Conservation (phyloP, 1,140 invertebrate species). For the Chymomyza costata region DNA sequence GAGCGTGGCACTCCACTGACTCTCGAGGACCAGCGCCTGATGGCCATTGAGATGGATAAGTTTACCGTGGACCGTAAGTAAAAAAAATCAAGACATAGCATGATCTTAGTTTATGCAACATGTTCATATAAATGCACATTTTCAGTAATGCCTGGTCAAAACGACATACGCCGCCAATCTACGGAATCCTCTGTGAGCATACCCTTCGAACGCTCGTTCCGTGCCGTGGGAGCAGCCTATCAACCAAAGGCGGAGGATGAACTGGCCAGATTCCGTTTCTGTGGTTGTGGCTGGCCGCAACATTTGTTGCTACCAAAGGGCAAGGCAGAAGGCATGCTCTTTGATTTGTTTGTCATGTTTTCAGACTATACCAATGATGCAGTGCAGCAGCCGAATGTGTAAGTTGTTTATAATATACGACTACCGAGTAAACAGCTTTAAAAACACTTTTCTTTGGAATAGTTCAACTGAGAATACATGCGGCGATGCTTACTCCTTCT, state of each 20-base stretch:
- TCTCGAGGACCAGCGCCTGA: conserved; percentile 76
- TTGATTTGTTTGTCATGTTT: conserved; percentile 77
- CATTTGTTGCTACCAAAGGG: conserved; percentile 77
- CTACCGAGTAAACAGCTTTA: not conserved
- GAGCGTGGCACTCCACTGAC: conserved; percentile 76
- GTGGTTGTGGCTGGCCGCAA: conserved; percentile 78
- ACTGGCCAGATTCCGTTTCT: conserved; percentile 76
- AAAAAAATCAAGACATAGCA: not conserved
- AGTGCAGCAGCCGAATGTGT: conserved; percentile 78
- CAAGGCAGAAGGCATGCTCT: conserved; percentile 68
- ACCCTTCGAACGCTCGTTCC: conserved; percentile 81
- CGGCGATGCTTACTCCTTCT: conserved; percentile 81
- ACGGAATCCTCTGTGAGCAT: conserved; percentile 81
- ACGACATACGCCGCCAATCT: conserved; percentile 78
- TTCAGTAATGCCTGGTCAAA: conserved; percentile 78
- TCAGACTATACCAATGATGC: conserved; percentile 75
- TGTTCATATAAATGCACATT: not conserved
- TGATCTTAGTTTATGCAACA: conserved; percentile 5
- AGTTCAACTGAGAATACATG: conserved; percentile 74
- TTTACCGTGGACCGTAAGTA: conserved; percentile 77
- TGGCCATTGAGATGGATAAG: conserved; percentile 80
- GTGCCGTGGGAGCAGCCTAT: conserved; percentile 76
- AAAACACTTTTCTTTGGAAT: not conserved
- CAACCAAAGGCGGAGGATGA: conserved; percentile 56
- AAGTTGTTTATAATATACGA: conserved; percentile 13